Conservation (phyloP, 1,140 invertebrate species). For the Sinonovacula constricta region DNA sequence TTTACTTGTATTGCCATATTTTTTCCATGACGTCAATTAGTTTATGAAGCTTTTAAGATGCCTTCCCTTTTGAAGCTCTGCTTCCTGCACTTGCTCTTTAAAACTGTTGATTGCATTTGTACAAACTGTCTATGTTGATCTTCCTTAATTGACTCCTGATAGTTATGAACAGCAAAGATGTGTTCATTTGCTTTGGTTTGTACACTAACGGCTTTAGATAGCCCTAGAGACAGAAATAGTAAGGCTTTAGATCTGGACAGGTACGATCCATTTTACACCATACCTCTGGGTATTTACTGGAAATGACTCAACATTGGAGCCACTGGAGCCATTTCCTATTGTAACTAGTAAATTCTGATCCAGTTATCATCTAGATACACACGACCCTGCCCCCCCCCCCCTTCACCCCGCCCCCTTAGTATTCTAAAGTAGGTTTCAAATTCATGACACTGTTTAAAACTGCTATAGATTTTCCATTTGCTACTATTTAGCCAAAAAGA, state of each 20-base stretch:
- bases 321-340: too few species aligned
- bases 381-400: too few species aligned
- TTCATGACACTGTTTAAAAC: too few species aligned
- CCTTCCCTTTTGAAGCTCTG: background rate
- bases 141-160: background rate
- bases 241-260: constrained; percentile 12
- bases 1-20: background rate
- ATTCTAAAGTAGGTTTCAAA: too few species aligned
- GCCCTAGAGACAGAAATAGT: constrained; percentile 2
- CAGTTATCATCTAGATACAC: too few species aligned
- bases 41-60: background rate
- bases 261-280: background rate
- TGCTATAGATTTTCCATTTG: too few species aligned
- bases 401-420: too few species aligned
- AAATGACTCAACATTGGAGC: too few species aligned
- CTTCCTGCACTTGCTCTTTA: background rate
- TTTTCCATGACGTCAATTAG: background rate
- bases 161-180: constrained; percentile 4
- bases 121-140: background rate
- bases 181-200: background rate
- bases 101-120: background rate
- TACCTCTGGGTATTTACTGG: background rate
- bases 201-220: constrained; percentile 13
- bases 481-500: too few species aligned
- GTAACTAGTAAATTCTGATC: too few species aligned